Conservation (phyloP, 1,140 invertebrate species). For the Drosophila azteca region DNA sequence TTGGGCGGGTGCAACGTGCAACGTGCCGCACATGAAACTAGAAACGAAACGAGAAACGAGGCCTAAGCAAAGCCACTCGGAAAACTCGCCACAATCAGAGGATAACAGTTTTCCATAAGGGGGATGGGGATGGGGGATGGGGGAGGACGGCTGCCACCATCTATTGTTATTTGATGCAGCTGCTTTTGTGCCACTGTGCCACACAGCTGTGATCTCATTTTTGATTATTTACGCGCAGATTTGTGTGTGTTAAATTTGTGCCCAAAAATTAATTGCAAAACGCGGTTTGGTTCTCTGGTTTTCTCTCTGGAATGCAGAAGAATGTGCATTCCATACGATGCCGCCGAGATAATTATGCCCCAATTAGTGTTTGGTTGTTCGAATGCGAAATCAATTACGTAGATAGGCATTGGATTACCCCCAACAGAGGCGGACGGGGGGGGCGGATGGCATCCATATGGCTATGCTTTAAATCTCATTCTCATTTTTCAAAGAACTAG, state of each 20-base stretch:
- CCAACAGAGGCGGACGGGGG: too few species aligned
- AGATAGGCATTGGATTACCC: too few species aligned
- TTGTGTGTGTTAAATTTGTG: constrained; percentile 50
- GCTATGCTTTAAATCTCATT: too few species aligned
- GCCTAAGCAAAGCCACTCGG: constrained; percentile 64
- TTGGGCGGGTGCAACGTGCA: too few species aligned
- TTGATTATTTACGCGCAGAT: constrained; percentile 72
- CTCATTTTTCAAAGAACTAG: too few species aligned
- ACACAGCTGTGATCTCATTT: constrained; percentile 69
- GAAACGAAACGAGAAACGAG: constrained; percentile 31
- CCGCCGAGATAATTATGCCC: constrained; percentile 17
- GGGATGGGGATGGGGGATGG: too few species aligned
- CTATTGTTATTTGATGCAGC: constrained; percentile 40
- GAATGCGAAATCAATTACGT: constrained; percentile 29
- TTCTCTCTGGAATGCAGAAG: constrained; percentile 12
- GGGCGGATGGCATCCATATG: too few species aligned
- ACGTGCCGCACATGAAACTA: too few species aligned
- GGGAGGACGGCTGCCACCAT: too few species aligned
- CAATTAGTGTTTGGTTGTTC: too few species aligned
- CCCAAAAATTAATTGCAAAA: constrained; percentile 71
- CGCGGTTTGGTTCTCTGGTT: constrained; percentile 48
- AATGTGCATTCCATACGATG: background rate
- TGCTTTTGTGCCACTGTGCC: background rate
- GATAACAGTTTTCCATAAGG: constrained; percentile 34
- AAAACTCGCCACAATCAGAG: constrained; percentile 74